Conservation (phyloP, 2,797 vertebrate genomes). For the Acropternis orthonyx region DNA sequence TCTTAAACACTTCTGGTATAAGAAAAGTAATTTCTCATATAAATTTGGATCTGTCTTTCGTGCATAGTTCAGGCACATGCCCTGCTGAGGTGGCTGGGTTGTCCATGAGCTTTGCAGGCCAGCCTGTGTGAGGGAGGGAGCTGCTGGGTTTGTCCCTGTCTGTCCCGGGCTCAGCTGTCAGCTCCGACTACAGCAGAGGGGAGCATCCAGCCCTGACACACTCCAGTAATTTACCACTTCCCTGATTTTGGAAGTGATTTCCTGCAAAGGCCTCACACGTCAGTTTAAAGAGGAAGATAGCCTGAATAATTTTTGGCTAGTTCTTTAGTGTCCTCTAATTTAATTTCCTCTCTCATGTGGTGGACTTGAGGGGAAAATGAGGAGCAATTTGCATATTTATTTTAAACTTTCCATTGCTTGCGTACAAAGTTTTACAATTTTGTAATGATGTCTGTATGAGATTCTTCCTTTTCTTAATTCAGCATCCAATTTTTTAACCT, state of each 20-base stretch:
- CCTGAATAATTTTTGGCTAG: not conserved
- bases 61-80: rapidly evolving
- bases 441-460: not conserved
- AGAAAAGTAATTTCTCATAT: not conserved
- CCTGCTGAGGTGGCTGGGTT: not conserved
- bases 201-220: not conserved
- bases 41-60: not conserved
- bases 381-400: not conserved
- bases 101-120: not conserved
- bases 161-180: rapidly evolving
- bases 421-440: not conserved
- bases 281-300: not conserved
- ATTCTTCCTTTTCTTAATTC: not conserved
- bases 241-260: not conserved
- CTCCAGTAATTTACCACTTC: not conserved
- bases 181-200: not conserved
- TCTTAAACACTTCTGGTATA: not conserved
- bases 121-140: not conserved
- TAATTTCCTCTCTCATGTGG: not conserved
- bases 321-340: not conserved
- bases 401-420: not conserved
- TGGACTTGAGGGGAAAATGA: not conserved
- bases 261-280: not conserved
- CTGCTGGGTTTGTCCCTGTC: not conserved
- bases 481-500: not conserved